Evolutionary conservation across 2,113 vertebrate species (phyloP).

Genomic region (Pelecanoides urinatrix): DNA sequence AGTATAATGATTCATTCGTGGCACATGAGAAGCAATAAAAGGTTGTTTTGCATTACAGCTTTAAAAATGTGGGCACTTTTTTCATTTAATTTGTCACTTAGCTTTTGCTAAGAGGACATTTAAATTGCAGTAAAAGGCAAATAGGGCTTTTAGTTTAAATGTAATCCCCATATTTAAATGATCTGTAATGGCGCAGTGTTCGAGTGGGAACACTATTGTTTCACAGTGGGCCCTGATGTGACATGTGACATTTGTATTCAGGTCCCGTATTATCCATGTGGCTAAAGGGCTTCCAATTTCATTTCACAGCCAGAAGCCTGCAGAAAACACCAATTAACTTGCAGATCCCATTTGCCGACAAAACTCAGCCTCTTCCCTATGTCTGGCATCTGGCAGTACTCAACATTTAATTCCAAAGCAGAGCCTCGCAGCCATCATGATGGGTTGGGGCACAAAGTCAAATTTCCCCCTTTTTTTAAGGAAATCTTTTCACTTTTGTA

Average conservation of each 20-base stretch:
- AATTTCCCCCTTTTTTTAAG: constrained; percentile 13
- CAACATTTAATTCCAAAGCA: constrained; percentile 73
- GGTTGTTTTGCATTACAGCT: constrained; percentile 78
- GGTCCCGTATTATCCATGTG: constrained; percentile 76
- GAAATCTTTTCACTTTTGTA: constrained; percentile 15
- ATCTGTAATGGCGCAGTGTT: constrained; percentile 71
- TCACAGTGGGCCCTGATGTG: constrained; percentile 71
- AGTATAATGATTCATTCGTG: constrained; percentile 78
- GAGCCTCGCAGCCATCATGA: constrained; percentile 48
- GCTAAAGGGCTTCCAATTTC: constrained; percentile 82
- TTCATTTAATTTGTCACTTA: constrained; percentile 82
- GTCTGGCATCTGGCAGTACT: constrained; percentile 71
- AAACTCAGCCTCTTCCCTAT: constrained; percentile 71
- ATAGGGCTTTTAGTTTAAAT: constrained; percentile 79
- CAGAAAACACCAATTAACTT: constrained; percentile 83
- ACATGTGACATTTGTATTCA: constrained; percentile 81
- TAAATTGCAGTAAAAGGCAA: constrained; percentile 78
- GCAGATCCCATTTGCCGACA: constrained; percentile 77
- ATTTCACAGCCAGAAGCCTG: constrained; percentile 80
- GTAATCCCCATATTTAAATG: constrained; percentile 79
- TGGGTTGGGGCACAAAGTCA: constrained; percentile 52
- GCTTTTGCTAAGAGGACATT: constrained; percentile 77
- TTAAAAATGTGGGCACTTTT: constrained; percentile 75
- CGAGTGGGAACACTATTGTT: constrained; percentile 70
- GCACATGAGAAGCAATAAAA: constrained; percentile 77